Evolutionary conservation across 2,888 invertebrate species (phyloP), one percentile per base, ranked within the genome.

Genomic region (Ctena decussata): DNA sequence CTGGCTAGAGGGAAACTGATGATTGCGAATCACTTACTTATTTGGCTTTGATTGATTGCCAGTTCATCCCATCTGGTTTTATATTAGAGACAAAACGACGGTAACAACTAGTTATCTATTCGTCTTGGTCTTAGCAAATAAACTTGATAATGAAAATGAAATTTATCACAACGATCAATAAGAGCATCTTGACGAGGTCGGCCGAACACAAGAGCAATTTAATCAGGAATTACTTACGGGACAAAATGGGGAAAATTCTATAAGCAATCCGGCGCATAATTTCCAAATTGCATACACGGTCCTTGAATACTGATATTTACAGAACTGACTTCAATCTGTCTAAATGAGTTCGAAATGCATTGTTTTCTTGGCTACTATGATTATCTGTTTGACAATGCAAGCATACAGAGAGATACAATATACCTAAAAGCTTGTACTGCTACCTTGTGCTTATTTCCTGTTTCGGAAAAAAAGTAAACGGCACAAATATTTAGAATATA

Each of bases 51-150:
- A 57, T 57, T 57, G 57, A 57, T 57, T 57, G 57, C 27, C 11
- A n/a, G 57, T 27, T 57, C 57, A 57, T 57, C 57, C 57, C 57
- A 57, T 57, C 57, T 27, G 57, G 15, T 57, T 57, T 57, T 27
- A 57, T 57, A 27, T 27, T 24, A 57, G 27, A 57, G 57, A 57
- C 57, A 57, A 57, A 57, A 57, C 57, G 57, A 24, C 57, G 57
- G 57, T 57, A 57, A 57, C 57, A 27, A 57, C 57, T 57, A 57
- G 57, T 57, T 57, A 57, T 57, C 57, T 57, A 57, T 57, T 57
- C 57, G 27, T 57, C 57, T 27, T 57, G 27, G 27, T 57, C 57
- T 27, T 27, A 27, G 2, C 27, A 27, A 57, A 57, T 27, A 57
- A 24, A 57, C n/a, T 57, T 57, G 57, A 57, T 57, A 27, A 57